Conservation (phyloP, 2,797 vertebrate species). For the Oreochromis grahami region DNA sequence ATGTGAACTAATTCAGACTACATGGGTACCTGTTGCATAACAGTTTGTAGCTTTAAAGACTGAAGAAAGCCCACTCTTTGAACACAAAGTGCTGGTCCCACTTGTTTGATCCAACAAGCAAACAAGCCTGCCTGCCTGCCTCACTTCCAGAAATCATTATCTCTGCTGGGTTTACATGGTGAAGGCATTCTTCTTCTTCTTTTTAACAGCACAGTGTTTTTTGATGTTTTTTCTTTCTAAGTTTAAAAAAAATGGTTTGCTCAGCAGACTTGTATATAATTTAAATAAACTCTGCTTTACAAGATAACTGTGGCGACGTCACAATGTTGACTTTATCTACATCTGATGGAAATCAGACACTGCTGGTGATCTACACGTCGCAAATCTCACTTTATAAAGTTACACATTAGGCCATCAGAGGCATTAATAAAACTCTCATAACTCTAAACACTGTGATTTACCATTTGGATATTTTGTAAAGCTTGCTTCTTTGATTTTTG, state of each 20-base stretch:
- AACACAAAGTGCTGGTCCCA: slow-evolving; percentile 47
- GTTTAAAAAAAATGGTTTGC: not conserved
- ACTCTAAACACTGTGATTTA: not conserved
- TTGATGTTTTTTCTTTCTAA: not conserved
- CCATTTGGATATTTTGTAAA: not conserved
- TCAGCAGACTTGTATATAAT: not conserved
- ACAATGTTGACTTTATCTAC: slow-evolving; percentile 17
- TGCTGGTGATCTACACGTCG: not conserved
- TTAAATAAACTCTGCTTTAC: not conserved
- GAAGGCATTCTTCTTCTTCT: not conserved
- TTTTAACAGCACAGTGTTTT: not conserved
- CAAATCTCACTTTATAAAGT: not conserved
- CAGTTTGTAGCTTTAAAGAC: slow-evolving; percentile 62
- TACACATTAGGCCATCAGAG: not conserved
- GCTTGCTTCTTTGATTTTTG: not conserved
- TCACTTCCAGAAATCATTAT: not conserved
- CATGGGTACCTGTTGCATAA: slow-evolving; percentile 63
- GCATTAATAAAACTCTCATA: not conserved
- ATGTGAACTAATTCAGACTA: slow-evolving; percentile 58
- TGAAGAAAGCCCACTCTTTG: slow-evolving; percentile 55
- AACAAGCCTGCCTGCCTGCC: slow-evolving; percentile 1
- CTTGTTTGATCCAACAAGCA: slow-evolving; percentile 50
- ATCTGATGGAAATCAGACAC: slow-evolving; percentile 34
- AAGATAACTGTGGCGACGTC: slow-evolving; percentile 13
- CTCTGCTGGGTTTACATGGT: not conserved